Evolutionary conservation across 2,888 invertebrate genomes (phyloP).

Genomic region (Blera fallax): DNA sequence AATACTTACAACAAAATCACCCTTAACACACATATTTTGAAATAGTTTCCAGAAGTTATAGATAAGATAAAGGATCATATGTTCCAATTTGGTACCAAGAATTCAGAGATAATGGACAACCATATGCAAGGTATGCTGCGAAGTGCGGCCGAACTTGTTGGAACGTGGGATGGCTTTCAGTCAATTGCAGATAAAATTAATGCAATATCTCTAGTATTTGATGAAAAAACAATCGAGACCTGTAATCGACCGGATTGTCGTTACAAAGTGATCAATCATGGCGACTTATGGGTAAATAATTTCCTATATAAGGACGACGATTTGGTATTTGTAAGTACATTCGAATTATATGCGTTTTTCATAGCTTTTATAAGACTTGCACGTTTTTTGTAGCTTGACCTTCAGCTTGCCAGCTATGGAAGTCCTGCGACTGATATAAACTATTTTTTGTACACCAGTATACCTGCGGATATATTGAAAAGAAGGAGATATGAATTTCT

Average conservation of each 20-base stretch:
- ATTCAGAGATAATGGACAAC: background rate
- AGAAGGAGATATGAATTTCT: slow-evolving; percentile 22
- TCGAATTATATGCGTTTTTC: slow-evolving; percentile 54
- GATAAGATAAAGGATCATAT: slow-evolving; percentile 5
- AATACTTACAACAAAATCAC: background rate
- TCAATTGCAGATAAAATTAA: slow-evolving; percentile 7
- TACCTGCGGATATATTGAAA: slow-evolving; percentile 9
- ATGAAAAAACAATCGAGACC: background rate
- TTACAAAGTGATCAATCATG: slow-evolving; percentile 80
- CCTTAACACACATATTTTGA: background rate
- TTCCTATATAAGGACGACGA: slow-evolving; percentile 79
- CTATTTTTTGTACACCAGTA: slow-evolving; percentile 17
- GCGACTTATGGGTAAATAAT: slow-evolving; percentile 82
- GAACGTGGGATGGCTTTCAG: slow-evolving; percentile 2
- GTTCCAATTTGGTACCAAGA: background rate
- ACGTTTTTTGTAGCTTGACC: slow-evolving; percentile 21
- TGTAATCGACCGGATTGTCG: background rate
- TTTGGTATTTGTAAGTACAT: slow-evolving; percentile 76
- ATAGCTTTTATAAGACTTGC: slow-evolving; percentile 75
- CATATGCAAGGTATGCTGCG: background rate
- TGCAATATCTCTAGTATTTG: background rate
- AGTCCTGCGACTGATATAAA: slow-evolving; percentile 27
- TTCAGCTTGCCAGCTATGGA: slow-evolving; percentile 4
- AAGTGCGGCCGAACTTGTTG: background rate
- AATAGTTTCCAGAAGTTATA: background rate